Base-by-base conservation (phyloP, 92 coral and sea anemone species). In the Palythoa heliodiscus region DNA sequence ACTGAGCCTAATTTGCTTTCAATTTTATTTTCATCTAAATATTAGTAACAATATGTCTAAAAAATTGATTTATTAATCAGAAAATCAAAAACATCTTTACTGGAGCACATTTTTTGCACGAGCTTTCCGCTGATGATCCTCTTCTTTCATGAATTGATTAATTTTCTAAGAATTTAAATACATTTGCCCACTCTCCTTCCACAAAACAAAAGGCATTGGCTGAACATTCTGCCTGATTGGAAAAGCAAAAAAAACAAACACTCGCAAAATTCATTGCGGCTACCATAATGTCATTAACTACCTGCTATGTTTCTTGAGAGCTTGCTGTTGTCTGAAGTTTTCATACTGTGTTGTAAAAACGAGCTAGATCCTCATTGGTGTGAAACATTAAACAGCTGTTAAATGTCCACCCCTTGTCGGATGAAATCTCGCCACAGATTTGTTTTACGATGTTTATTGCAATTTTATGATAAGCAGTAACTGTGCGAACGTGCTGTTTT, bases 21-120 rank as follows among this genome's bases (percentile, higher is more conserved):
- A 43, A 43, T 58, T 58, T 5, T 14, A 19, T 9, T 58, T 58
- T 58, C 64, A 58, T 43, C 50, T 43, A 7, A 58, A 58, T 15
- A 15, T 24, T 23, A 11, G 6, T 13, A 7, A 24, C 39, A 69
- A 24, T 69, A 20, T 9, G 16, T 29, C 29, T 5, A 24, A 15
- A 15, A 23, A 29, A 37, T 13, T 69, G 35, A 10, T 14, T 13
- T 70, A 2, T 43, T 8, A 43, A 43, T 43, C 9, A 43, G 50
- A 7, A 74, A 74, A n/a, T 19, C 38, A 74, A 74, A 74, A 19
- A 23, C 11, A 23, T 7, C 35, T 2, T 7, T 16, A 0, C 13
- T 23, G 61, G 39, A 22, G 61, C 61, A 52, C 79, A 75, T 52
- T 75, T 75, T 75, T 52, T 52, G 43, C 61, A 52, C 61, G 35